Evolutionary conservation across 1,140 invertebrate genomes (phyloP).

Genomic region (Anoplolepis gracilipes): DNA sequence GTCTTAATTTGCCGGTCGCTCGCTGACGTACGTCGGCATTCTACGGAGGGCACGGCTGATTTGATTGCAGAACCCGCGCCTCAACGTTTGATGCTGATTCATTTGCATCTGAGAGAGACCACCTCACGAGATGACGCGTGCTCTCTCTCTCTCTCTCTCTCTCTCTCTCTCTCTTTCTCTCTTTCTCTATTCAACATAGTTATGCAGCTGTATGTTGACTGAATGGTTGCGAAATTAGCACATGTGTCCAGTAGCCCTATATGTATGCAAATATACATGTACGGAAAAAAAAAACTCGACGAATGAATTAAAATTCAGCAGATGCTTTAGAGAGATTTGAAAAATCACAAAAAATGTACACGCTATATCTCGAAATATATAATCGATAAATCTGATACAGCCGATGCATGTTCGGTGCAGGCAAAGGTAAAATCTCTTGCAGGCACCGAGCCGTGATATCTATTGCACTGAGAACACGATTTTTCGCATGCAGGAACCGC

Average conservation of each 20-base stretch:
- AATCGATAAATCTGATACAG: constrained; percentile 34
- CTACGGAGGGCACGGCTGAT: constrained; percentile 57
- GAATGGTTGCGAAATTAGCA: constrained; percentile 29
- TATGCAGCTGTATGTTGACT: neutral
- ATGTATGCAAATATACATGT: neutral
- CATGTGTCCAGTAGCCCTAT: neutral
- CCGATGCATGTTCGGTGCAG: neutral
- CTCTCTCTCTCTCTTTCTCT: neutral
- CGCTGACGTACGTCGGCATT: constrained; percentile 50
- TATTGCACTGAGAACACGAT: constrained; percentile 35
- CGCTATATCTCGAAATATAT: neutral
- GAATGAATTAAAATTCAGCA: constrained; percentile 21
- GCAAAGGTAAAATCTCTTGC: constrained; percentile 11
- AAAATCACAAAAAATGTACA: neutral
- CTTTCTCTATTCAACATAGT: too few relatives aligned
- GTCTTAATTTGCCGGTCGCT: constrained; percentile 62
- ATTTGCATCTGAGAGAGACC: constrained; percentile 36
- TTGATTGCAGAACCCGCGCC: constrained; percentile 43
- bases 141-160: neutral
- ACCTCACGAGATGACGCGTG: neutral
- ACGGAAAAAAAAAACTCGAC: neutral
- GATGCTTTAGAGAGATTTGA: constrained; percentile 4
- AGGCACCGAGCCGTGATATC: neutral
- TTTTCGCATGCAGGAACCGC: constrained; percentile 46
- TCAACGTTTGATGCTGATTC: constrained; percentile 22